A percentile compares a stretch with the other conserved stretches of the same genome.
Conservation (phyloP, 2,888 invertebrate genomes). For the Hoplodrina blanda region DNA sequence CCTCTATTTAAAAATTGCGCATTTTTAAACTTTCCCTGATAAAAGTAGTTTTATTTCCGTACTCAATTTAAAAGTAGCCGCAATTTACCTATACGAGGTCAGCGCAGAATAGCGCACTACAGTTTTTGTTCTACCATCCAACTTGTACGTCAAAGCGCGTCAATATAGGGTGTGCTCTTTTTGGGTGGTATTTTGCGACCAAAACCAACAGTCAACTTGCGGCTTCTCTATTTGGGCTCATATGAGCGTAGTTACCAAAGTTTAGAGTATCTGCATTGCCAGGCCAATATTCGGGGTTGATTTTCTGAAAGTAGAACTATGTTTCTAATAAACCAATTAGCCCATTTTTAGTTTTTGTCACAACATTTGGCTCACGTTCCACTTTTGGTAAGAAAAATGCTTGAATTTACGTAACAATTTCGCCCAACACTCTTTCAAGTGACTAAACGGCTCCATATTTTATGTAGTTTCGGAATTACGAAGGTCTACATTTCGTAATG, state of each 20-base stretch:
- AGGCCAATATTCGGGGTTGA: conserved; percentile 35
- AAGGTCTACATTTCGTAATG: conserved; percentile 6
- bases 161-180: conserved; percentile 53
- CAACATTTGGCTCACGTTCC: conserved; percentile 50
- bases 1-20: conserved; percentile 1
- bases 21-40: conserved; percentile 11
- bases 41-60: conserved; percentile 18
- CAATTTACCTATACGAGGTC: conserved; percentile 32
- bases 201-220: conserved; percentile 52
- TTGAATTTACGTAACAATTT: conserved; percentile 42
- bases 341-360: conserved; percentile 47
- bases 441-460: conserved; percentile 41
- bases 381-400: conserved; percentile 45
- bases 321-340: conserved; percentile 54
- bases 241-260: conserved; percentile 37
- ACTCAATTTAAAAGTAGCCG: conserved; percentile 34
- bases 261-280: conserved; percentile 45
- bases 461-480: conserved; percentile 25
- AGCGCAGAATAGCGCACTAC: conserved; percentile 34
- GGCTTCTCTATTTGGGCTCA: conserved; percentile 51
- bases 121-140: conserved; percentile 55
- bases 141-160: conserved; percentile 59
- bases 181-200: conserved; percentile 51
- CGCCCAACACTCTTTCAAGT: conserved; percentile 27
- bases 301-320: conserved; percentile 48